phyloP scores from a whole-genome alignment of 2,888 invertebrate species.

The Glyphotaelius pellucidus region DNA sequence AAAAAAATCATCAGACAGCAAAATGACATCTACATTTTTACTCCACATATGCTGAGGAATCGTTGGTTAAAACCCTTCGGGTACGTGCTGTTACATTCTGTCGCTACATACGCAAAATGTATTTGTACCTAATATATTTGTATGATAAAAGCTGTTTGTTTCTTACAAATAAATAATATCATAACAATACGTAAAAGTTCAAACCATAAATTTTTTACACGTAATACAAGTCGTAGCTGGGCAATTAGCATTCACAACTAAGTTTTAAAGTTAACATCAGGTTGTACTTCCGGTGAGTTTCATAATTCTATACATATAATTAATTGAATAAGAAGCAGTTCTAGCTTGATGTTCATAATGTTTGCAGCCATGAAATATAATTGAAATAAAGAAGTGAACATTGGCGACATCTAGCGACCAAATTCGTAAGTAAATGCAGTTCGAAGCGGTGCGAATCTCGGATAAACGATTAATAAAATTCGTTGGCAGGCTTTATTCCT shows the following conservation, averaged over 20 bases:
- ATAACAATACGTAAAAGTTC: no score
- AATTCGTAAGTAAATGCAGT: background rate
- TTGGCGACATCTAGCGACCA: background rate
- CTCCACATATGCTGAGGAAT: no score
- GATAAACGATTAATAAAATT: background rate
- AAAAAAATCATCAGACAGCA: no score
- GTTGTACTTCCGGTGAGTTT: background rate
- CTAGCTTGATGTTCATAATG: background rate
- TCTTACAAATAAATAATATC: no score
- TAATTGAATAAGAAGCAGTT: background rate
- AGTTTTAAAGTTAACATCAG: background rate
- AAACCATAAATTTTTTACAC: background rate
- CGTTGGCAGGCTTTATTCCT: background rate
- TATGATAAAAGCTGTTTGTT: no score
- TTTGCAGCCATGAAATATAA: background rate
- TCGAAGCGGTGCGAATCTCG: background rate
- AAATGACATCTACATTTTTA: no score
- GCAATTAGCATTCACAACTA: background rate
- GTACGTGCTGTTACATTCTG: no score
- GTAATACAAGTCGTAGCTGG: background rate
- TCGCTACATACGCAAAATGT: no score
- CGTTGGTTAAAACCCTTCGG: no score
- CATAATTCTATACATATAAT: background rate
- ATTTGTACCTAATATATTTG: no score
- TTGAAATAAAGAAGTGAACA: background rate